Conservation (phyloP, 2,888 invertebrate genomes). For the Nymphalis urticae region DNA sequence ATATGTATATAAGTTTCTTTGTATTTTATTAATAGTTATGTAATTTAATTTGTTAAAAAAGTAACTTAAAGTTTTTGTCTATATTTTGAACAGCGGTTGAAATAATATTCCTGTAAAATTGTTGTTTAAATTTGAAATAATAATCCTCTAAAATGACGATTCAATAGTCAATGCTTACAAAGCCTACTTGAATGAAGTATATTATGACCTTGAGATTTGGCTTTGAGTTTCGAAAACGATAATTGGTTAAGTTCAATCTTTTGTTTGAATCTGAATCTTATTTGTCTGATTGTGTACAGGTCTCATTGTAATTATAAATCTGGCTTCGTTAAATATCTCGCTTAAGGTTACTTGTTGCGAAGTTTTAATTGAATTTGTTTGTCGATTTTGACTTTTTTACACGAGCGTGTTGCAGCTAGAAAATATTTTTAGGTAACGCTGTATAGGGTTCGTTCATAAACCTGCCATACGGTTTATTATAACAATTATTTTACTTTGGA, state of each 20-base stretch:
- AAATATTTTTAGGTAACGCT: slow-evolving; percentile 63
- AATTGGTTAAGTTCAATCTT: slow-evolving; percentile 70
- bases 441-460: slow-evolving; percentile 49
- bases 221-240: slow-evolving; percentile 65
- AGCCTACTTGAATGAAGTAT: no score
- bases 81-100: no score
- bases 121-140: no score
- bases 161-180: no score
- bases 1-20: no score
- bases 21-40: no score
- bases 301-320: slow-evolving; percentile 78
- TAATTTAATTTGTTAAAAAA: no score
- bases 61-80: no score
- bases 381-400: slow-evolving; percentile 73
- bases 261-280: slow-evolving; percentile 71
- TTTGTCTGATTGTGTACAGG: slow-evolving; percentile 68
- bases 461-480: slow-evolving; percentile 45
- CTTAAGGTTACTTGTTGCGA: slow-evolving; percentile 67
- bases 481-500: slow-evolving; percentile 28
- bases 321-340: slow-evolving; percentile 70
- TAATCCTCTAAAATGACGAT: no score
- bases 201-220: slow-evolving; percentile 39
- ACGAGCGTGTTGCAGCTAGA: slow-evolving; percentile 56
- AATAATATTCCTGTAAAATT: no score
- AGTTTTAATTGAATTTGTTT: slow-evolving; percentile 78